Percentiles rank a stretch among this genome's conserved stretches.
Evolutionary conservation across 1,140 invertebrate species (phyloP).

Genomic region (Eriocheir sinensis): DNA sequence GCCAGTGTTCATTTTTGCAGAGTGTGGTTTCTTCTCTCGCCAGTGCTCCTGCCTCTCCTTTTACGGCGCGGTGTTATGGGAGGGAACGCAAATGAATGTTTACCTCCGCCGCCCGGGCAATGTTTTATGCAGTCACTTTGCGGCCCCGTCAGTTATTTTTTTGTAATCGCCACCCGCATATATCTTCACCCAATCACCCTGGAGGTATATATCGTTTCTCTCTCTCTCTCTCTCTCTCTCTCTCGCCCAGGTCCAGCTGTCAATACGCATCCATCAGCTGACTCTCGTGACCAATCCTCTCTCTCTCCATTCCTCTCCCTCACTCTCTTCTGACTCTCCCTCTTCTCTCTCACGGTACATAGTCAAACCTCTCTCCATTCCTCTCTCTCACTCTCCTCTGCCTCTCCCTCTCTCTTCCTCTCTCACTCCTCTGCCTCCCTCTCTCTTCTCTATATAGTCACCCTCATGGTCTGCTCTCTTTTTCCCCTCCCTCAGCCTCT

Average conservation of each 20-base stretch:
- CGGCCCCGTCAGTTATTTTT: not conserved
- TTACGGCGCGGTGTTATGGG: not conserved
- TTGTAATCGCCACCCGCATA: not conserved
- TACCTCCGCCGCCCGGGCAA: not conserved
- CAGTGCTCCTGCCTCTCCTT: not conserved
- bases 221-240: not conserved
- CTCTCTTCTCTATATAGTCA: not conserved
- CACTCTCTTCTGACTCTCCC: constrained; percentile 19
- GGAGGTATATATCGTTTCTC: not conserved
- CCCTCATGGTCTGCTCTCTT: too few relatives aligned
- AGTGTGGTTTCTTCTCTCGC: not conserved
- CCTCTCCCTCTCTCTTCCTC: not conserved
- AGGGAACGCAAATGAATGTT: not conserved
- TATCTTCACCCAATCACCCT: not conserved
- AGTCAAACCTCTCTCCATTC: too few relatives aligned
- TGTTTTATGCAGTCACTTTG: not conserved
- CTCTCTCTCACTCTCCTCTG: constrained; percentile 1
- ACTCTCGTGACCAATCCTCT: too few relatives aligned
- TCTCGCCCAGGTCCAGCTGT: not conserved
- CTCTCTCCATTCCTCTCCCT: not conserved
- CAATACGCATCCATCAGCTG: not conserved
- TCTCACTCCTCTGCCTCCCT: not conserved
- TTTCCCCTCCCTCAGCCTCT: too few relatives aligned
- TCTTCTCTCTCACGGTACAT: constrained; percentile 24
- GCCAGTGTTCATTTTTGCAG: not conserved